A percentile compares a stretch with the other conserved stretches of the same genome.
Evolutionary conservation across 1,140 invertebrate species (phyloP).

Genomic region (Adelges cooleyi): DNA sequence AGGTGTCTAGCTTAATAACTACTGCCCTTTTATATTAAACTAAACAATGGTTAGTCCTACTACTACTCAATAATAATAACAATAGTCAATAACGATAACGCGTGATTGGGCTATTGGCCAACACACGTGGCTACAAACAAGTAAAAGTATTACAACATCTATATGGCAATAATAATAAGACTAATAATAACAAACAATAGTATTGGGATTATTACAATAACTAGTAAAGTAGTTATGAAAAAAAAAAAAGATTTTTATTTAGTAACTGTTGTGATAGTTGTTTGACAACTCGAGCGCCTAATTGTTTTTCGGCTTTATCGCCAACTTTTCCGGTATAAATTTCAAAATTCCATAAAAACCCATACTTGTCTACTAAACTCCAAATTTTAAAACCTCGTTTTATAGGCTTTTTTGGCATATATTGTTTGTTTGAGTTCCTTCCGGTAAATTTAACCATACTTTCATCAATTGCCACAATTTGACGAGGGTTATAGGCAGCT

Average conservation of each 20-base stretch:
- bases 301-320: conserved; percentile 20
- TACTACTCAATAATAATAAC: too few relatives aligned
- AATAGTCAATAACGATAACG: too few relatives aligned
- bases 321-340: conserved; percentile 34
- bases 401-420: conserved; percentile 36
- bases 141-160: too few relatives aligned
- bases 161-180: too few relatives aligned
- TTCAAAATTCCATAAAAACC: conserved; percentile 35
- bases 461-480: conserved; percentile 31
- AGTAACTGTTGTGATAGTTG: conserved; percentile 28
- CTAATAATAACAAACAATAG: too few relatives aligned
- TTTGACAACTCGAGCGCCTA: conserved; percentile 34
- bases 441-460: conserved; percentile 35
- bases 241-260: not conserved
- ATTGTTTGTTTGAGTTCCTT: conserved; percentile 34
- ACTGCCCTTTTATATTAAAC: too few relatives aligned
- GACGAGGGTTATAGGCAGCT: conserved; percentile 3
- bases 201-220: too few relatives aligned
- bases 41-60: too few relatives aligned
- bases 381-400: conserved; percentile 38
- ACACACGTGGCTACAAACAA: too few relatives aligned
- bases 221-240: not conserved
- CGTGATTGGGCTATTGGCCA: too few relatives aligned
- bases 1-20: too few relatives aligned
- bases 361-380: conserved; percentile 34